Conservation (phyloP, 1,140 invertebrate species). For the Anastrepha ludens region DNA sequence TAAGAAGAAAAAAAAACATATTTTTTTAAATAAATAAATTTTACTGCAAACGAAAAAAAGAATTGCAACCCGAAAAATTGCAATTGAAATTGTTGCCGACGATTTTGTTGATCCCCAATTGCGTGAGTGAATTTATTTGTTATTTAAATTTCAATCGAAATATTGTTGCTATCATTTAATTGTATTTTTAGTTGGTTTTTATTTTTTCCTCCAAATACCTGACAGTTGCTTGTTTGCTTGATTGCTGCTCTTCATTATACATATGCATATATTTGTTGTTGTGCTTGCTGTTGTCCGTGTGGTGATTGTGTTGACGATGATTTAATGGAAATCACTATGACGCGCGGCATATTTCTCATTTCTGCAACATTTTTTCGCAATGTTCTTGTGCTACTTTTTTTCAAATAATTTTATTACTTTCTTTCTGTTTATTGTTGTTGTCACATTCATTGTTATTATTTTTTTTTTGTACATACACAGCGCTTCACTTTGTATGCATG, state of each 20-base stretch:
- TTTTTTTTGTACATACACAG: background rate
- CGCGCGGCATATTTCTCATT: background rate
- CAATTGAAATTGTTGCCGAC: constrained; percentile 42
- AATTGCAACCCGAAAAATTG: constrained; percentile 44
- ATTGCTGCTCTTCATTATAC: constrained; percentile 12
- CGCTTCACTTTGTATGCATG: background rate
- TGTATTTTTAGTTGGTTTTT: constrained; percentile 22
- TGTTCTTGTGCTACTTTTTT: background rate
- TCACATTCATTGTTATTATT: background rate
- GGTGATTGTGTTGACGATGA: constrained; percentile 42
- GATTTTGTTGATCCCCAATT: constrained; percentile 38
- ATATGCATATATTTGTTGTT: background rate
- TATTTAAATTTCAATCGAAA: background rate
- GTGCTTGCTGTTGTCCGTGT: background rate
- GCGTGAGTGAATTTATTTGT: background rate
- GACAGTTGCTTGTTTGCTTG: constrained; percentile 24
- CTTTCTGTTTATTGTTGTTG: background rate
- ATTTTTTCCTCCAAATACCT: background rate
- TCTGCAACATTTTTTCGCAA: background rate
- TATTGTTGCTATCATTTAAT: constrained; percentile 8
- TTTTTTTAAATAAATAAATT: background rate
- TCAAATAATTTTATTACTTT: background rate
- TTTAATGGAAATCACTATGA: constrained; percentile 40
- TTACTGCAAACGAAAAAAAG: background rate
- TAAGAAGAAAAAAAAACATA: background rate